A percentile compares a stretch with the other conserved stretches of the same genome.
Evolutionary conservation across 2,888 invertebrate genomes (phyloP).

Genomic region (Eucera pruinosa): DNA sequence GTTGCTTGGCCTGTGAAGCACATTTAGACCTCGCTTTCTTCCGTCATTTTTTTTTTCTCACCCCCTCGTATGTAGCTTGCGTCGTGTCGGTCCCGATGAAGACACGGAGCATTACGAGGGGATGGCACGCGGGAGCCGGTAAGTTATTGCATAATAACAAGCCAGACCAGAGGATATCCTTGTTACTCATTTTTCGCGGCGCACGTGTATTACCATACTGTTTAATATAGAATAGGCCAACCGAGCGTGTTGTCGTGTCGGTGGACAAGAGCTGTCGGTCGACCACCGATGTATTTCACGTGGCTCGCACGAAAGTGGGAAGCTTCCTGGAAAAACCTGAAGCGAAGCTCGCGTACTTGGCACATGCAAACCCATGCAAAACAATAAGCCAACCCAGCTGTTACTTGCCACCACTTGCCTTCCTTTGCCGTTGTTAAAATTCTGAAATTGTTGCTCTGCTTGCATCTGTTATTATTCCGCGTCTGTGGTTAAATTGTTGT

Average conservation of each 20-base stretch:
- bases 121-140: conserved; percentile 53
- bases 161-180: conserved; percentile 73
- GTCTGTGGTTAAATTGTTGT: no score
- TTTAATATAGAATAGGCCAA: conserved; percentile 80
- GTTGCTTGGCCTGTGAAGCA: conserved; percentile 80
- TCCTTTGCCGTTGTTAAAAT: conserved; percentile 18
- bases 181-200: conserved; percentile 79
- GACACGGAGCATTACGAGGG: conserved; percentile 40
- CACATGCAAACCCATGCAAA: conserved; percentile 67
- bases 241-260: conserved; percentile 30
- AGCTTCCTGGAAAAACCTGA: conserved; percentile 64
- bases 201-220: conserved; percentile 80
- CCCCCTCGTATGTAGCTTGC: conserved; percentile 8
- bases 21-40: conserved; percentile 72
- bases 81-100: conserved; percentile 43
- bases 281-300: conserved; percentile 18
- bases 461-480: background rate
- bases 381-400: conserved; percentile 44
- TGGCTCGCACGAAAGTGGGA: conserved; percentile 23
- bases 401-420: conserved; percentile 17
- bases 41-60: background rate
- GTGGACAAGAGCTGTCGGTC: conserved; percentile 38
- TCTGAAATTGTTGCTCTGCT: conserved; percentile 23
- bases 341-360: conserved; percentile 65
- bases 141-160: conserved; percentile 83